Conservation (phyloP, 2,113 vertebrate species). For the Grallaria varia region DNA sequence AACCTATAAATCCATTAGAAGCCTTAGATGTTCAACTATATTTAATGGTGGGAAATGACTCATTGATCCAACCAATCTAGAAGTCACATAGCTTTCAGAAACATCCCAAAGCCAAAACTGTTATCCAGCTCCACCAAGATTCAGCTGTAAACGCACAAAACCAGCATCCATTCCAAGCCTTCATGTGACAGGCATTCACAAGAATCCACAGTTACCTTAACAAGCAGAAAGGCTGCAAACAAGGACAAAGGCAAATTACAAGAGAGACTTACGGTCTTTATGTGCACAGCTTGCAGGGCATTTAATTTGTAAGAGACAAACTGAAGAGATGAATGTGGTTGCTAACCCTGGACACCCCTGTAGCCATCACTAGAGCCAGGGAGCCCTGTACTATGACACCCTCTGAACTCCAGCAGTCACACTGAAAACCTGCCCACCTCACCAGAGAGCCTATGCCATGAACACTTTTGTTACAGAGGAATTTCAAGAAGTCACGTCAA, state of each 20-base stretch:
- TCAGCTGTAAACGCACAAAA: neutral
- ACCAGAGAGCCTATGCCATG: neutral
- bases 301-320: neutral
- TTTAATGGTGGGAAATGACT: neutral
- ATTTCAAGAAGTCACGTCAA: neutral
- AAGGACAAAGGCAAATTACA: neutral
- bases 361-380: neutral
- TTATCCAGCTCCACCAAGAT: neutral
- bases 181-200: accelerated
- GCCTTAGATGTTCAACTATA: neutral
- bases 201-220: neutral
- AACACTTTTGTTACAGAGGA: neutral
- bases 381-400: neutral
- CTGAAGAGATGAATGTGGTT: neutral
- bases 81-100: neutral
- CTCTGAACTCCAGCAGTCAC: neutral
- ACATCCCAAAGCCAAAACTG: neutral
- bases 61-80: neutral
- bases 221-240: neutral
- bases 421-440: neutral
- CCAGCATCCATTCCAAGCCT: neutral
- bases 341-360: neutral
- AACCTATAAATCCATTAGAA: neutral
- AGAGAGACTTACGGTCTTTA: neutral
- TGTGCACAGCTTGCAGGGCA: neutral